Percentiles rank a stretch among this genome's conserved stretches.
Evolutionary conservation across 2,888 invertebrate genomes (phyloP).

Genomic region (Ernsta delagoae): DNA sequence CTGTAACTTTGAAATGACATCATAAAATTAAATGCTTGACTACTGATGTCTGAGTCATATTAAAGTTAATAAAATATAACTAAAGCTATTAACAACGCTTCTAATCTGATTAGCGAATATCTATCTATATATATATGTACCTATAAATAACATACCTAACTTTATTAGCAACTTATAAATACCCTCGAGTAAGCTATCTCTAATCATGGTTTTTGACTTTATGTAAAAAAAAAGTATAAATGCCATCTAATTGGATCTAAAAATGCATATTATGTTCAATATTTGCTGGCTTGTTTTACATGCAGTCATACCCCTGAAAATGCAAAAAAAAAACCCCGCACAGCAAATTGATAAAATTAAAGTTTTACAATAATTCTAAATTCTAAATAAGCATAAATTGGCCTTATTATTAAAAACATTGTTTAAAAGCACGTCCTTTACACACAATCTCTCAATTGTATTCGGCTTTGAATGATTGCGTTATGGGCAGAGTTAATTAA

Average conservation of each 20-base stretch:
- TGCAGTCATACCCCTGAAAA: conserved; percentile 20
- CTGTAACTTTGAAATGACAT: too few relatives aligned
- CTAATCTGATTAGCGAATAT: conserved; percentile 15
- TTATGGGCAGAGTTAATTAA: conserved; percentile 15
- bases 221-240: conserved; percentile 7
- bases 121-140: neutral
- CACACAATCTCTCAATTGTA: conserved; percentile 11
- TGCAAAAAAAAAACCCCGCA: neutral
- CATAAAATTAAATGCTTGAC: neutral
- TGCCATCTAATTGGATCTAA: neutral
- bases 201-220: conserved; percentile 18
- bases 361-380: conserved; percentile 2
- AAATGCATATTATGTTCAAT: neutral
- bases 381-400: neutral
- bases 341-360: neutral
- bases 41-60: conserved; percentile 8
- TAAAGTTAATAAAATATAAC: conserved; percentile 16
- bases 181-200: conserved; percentile 29
- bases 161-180: conserved; percentile 7
- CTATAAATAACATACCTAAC: neutral
- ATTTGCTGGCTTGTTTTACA: conserved; percentile 5
- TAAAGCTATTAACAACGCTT: conserved; percentile 26
- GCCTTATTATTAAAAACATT: conserved; percentile 4
- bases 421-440: conserved; percentile 13
- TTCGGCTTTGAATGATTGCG: conserved; percentile 7